A percentile compares a stretch with the other conserved stretches of the same genome.
These are phyloP conservation scores for Boulengeromyrus knoepffleri DNA, from an alignment of 2,113 vertebrate species.

Conservation along the genomic window DNA sequence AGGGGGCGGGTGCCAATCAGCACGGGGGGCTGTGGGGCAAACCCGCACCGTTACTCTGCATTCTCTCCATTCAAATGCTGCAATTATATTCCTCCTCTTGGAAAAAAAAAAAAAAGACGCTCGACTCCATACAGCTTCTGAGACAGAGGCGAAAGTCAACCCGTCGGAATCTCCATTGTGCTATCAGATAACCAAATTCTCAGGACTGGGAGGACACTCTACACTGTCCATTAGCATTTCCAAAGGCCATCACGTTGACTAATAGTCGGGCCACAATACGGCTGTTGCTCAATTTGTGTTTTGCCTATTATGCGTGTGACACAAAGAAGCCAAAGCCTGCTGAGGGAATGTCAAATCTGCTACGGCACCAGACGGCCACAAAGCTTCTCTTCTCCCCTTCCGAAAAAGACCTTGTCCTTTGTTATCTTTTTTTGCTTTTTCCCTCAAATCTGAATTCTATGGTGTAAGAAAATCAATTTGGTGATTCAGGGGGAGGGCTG, in stretches of 20 bases:
- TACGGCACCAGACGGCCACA: constrained; percentile 73
- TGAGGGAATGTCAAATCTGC: constrained; percentile 88
- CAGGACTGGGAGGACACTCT: constrained; percentile 70
- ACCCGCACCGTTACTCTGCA: constrained; percentile 33
- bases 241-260: constrained; percentile 79
- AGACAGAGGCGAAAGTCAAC: constrained; percentile 60
- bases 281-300: constrained; percentile 86
- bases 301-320: constrained; percentile 81
- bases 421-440: constrained; percentile 25
- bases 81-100: constrained; percentile 33
- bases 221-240: constrained; percentile 91
- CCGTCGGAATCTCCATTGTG: constrained; percentile 71
- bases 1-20: constrained; percentile 12
- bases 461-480: constrained; percentile 86
- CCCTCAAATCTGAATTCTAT: constrained; percentile 39
- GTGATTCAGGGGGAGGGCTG: constrained; percentile 66
- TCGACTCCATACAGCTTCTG: constrained; percentile 66
- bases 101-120: constrained; percentile 29
- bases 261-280: constrained; percentile 67
- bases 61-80: constrained; percentile 32
- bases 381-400: constrained; percentile 69
- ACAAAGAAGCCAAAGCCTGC: constrained; percentile 85
- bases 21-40: constrained; percentile 50
- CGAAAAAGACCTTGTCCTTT: constrained; percentile 56
- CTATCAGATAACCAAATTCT: constrained; percentile 65